Conservation (phyloP, 2,888 invertebrate species). For the Eristalis pertinax region DNA sequence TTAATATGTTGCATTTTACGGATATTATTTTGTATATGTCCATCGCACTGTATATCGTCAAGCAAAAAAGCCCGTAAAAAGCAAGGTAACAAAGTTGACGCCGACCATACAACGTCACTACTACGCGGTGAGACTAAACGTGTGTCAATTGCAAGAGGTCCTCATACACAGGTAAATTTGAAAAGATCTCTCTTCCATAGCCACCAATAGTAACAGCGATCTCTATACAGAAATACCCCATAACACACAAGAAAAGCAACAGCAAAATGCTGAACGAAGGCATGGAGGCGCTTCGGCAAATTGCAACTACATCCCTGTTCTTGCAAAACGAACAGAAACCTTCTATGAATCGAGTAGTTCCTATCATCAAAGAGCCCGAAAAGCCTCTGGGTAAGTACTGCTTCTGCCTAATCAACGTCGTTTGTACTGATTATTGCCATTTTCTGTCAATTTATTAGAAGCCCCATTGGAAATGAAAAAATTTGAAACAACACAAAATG, state of each 20-base stretch:
- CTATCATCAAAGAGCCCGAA: slow-evolving; percentile 81
- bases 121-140: slow-evolving; percentile 81
- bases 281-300: slow-evolving; percentile 81
- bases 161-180: slow-evolving; percentile 77
- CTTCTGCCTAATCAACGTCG: not conserved
- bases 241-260: slow-evolving; percentile 79
- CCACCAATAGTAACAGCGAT: not conserved
- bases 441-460: slow-evolving; percentile 68
- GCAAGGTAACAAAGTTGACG: slow-evolving; percentile 81
- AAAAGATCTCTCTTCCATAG: not conserved
- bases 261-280: slow-evolving; percentile 81
- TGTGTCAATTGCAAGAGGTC: slow-evolving; percentile 80
- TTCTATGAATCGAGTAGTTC: slow-evolving; percentile 79
- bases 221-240: slow-evolving; percentile 78
- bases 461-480: slow-evolving; percentile 80
- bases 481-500: slow-evolving; percentile 77
- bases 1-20: slow-evolving; percentile 91
- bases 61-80: slow-evolving; percentile 85
- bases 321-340: slow-evolving; percentile 82
- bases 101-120: slow-evolving; percentile 81
- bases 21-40: slow-evolving; percentile 91
- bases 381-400: slow-evolving; percentile 74
- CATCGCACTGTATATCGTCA: slow-evolving; percentile 88
- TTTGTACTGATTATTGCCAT: not conserved
- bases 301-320: slow-evolving; percentile 82